These are phyloP conservation scores for Apomyelois bistriatella DNA, from an alignment of 2,888 invertebrate species.

Conservation along the genomic window DNA sequence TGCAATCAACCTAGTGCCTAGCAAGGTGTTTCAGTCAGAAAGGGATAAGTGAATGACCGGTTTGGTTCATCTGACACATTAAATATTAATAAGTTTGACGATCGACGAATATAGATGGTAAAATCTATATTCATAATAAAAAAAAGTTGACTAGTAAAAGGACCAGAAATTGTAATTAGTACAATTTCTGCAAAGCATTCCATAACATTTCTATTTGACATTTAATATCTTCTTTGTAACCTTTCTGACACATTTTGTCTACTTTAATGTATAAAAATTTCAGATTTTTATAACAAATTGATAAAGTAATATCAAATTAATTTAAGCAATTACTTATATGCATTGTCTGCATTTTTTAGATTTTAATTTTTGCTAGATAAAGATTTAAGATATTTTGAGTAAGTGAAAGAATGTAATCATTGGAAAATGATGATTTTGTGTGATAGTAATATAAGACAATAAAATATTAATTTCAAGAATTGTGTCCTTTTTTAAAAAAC, in stretches of 20 bases:
- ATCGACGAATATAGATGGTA: too few relatives aligned
- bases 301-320: not conserved
- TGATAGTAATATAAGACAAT: constrained; percentile 22
- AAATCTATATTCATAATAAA: too few relatives aligned
- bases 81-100: too few relatives aligned
- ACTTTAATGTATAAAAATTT: not conserved
- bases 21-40: not conserved
- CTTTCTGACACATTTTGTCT: constrained; percentile 2
- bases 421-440: constrained; percentile 18
- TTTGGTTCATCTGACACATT: not conserved
- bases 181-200: not conserved
- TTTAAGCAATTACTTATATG: constrained; percentile 9
- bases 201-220: not conserved
- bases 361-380: constrained; percentile 2
- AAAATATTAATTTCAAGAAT: constrained; percentile 1
- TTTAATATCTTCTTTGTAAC: not conserved
- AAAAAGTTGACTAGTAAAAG: not conserved
- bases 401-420: constrained; percentile 14
- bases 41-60: not conserved
- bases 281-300: constrained; percentile 5
- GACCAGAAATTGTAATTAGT: not conserved
- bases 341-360: constrained; percentile 13
- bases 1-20: constrained; percentile 5
- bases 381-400: not conserved
- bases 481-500: not conserved